Evolutionary conservation across 2,888 invertebrate species (phyloP), one percentile per base, ranked within the genome.

Genomic region (Seira ritae): DNA sequence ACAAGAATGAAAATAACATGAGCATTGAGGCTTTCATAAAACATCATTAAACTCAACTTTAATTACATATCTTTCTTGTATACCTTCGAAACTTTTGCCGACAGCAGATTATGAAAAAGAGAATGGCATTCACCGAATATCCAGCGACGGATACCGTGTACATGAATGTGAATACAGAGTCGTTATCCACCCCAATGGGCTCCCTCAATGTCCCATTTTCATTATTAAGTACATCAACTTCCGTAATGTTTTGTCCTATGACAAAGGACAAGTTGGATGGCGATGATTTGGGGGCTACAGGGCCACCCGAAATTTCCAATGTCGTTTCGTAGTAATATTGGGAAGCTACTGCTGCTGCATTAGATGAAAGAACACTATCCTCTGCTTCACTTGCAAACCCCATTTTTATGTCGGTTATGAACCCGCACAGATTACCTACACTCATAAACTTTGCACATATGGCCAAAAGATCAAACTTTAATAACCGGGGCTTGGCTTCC

Each of bases 11-110:
- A 31, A 31, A 31, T 31, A 8, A 8, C 31, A 31, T 31, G 8
- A 4, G 31, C 31, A 2, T 31, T 8, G 31, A 8, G 31, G 31
- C n/a, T n/a, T n/a, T n/a, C n/a, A 65, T 65, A 1, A 20, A 65
- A 65, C 20, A 60, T 10, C 17, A 17, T 17, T 55, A 17, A 20
- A 10, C 23, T 55, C 70, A 70, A 17, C 19, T 17, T 55, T 23
- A 60, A 72, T 23, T 23, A 50, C 20, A 4, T 4, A 42, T n/a
- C 50, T 72, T 19, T 12, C 69, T 55, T 19, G 19, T 31, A 65
- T 66, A 80, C 80, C 80, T 80, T 70, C 80, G 69, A 50, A 80
- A 80, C 19, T 80, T 80, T 37, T 75, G 80, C 6, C 80, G 73
- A 37, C 80, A 80, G 31, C 74, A 75, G 31, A 80, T 80, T n/a